A percentile compares a stretch with the other conserved stretches of the same genome.
Evolutionary conservation across 2,797 vertebrate species (phyloP).

Genomic region (Parauchenoglanis punctatus): DNA sequence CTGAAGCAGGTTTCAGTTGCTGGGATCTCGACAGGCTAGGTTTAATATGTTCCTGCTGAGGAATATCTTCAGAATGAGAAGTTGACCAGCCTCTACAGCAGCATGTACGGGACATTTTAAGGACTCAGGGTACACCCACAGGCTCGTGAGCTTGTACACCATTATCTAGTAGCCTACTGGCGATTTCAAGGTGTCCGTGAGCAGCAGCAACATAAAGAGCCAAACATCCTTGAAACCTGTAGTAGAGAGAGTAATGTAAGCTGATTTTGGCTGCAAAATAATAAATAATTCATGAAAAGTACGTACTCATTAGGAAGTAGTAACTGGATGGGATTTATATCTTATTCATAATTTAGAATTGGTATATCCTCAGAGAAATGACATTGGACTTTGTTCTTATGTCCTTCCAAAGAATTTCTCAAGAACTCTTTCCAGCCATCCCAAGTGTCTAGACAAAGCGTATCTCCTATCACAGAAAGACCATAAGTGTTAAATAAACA

Average conservation of each 20-base stretch:
- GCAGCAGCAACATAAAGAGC: neutral
- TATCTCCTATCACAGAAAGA: neutral
- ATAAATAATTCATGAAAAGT: neutral
- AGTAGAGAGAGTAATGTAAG: neutral
- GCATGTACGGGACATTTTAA: neutral
- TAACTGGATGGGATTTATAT: neutral
- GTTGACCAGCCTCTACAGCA: neutral
- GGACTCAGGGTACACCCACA: neutral
- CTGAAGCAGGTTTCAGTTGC: neutral
- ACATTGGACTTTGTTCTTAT: neutral
- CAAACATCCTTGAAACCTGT: neutral
- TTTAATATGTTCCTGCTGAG: neutral
- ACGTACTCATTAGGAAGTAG: neutral
- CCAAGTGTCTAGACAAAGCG: neutral
- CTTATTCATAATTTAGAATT: neutral
- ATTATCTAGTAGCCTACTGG: slow-evolving; percentile 7
- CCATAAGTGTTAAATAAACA: neutral
- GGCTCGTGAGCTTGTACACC: neutral
- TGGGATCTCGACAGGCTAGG: slow-evolving; percentile 1
- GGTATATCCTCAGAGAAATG: neutral
- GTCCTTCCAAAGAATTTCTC: neutral
- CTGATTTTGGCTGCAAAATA: neutral
- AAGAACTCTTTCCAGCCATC: neutral
- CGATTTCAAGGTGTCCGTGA: neutral
- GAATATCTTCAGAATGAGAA: slow-evolving; percentile 1